These are phyloP conservation scores for Brotula barbata DNA, from an alignment of 2,797 vertebrate genomes.

Conservation along the genomic window DNA sequence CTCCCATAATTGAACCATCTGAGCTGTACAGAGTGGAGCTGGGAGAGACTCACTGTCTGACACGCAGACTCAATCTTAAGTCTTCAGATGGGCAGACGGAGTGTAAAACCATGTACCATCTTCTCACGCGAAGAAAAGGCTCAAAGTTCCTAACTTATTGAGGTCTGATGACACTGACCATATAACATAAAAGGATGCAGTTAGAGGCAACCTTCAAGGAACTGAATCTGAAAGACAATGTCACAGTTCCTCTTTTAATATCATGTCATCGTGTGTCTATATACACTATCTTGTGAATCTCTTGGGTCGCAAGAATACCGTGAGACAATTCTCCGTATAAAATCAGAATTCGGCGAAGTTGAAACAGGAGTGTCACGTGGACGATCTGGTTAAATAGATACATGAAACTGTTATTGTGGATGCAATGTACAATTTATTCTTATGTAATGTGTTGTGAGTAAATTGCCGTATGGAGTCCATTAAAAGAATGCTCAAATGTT, in stretches of 20 bases:
- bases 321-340: background rate
- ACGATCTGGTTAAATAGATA: background rate
- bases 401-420: background rate
- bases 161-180: conserved; percentile 47
- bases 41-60: background rate
- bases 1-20: too few species aligned
- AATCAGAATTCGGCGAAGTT: background rate
- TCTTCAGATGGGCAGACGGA: background rate
- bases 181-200: conserved; percentile 61
- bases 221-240: conserved; percentile 82
- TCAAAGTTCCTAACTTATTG: background rate
- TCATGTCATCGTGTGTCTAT: conserved; percentile 53
- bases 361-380: too few species aligned
- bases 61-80: background rate
- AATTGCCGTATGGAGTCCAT: too few species aligned
- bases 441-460: too few species aligned
- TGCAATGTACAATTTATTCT: background rate
- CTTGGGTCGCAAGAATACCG: conserved; percentile 24
- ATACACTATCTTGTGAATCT: conserved; percentile 31
- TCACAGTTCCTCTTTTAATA: conserved; percentile 79
- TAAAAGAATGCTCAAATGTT: too few species aligned
- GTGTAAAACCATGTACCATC: background rate
- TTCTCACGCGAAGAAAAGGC: background rate
- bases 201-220: conserved; percentile 75
- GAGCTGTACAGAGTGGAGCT: background rate